Percentiles rank a stretch among this genome's conserved stretches.
These are phyloP conservation scores for Percina caprodes DNA, from an alignment of 2,113 vertebrate species.

Conservation along the genomic window DNA sequence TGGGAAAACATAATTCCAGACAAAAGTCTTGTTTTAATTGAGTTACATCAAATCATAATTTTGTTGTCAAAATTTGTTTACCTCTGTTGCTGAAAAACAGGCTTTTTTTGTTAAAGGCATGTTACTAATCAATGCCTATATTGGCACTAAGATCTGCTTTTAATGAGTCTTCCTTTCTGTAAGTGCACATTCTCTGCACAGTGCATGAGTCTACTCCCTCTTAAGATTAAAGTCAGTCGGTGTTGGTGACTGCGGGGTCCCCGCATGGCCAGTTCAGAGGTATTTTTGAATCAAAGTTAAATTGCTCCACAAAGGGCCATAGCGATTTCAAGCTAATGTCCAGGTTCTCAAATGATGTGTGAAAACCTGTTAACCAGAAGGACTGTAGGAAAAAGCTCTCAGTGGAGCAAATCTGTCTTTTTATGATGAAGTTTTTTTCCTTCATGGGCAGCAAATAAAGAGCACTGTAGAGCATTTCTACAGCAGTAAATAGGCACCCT, in stretches of 20 bases:
- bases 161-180: not conserved
- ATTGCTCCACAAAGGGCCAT: not conserved
- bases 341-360: slow-evolving; percentile 32
- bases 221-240: not conserved
- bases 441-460: not conserved
- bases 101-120: not conserved
- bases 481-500: slow-evolving; percentile 5
- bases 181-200: not conserved
- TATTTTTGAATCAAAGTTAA: slow-evolving; percentile 23
- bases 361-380: not conserved
- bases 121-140: not conserved
- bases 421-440: not conserved
- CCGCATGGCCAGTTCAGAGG: slow-evolving; percentile 8
- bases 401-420: not conserved
- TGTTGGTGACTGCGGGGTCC: not conserved
- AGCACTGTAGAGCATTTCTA: not conserved
- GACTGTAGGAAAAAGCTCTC: not conserved
- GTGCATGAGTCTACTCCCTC: not conserved
- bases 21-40: not conserved
- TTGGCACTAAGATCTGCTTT: not conserved
- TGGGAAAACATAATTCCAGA: not conserved
- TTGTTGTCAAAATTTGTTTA: not conserved
- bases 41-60: not conserved
- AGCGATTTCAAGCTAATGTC: slow-evolving; percentile 8
- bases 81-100: not conserved